Evolutionary conservation across 2,888 invertebrate genomes (phyloP).

Genomic region (Parnassius orleans): DNA sequence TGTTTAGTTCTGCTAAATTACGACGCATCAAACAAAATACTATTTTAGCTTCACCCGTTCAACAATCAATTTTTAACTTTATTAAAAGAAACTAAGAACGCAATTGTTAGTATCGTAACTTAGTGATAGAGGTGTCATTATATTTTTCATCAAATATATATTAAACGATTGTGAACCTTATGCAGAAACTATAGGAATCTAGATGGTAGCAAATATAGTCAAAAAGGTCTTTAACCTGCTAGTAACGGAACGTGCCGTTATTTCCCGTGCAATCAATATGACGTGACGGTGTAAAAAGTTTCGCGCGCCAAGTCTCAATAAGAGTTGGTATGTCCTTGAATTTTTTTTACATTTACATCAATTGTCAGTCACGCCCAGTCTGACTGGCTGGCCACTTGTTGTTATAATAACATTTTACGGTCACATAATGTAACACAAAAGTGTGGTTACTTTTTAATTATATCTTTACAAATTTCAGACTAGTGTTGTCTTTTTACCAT

Average conservation of each 20-base stretch:
- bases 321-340: slow-evolving; percentile 34
- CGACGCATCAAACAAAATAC: slow-evolving; percentile 11
- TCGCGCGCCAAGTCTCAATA: slow-evolving; percentile 31
- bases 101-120: slow-evolving; percentile 7
- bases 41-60: neutral
- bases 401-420: slow-evolving; percentile 1
- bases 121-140: slow-evolving; percentile 1
- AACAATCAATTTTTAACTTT: slow-evolving; percentile 10
- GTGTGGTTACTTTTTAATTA: slow-evolving; percentile 1
- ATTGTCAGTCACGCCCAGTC: slow-evolving; percentile 9
- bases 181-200: slow-evolving; percentile 13
- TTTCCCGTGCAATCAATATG: slow-evolving; percentile 53
- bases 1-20: slow-evolving; percentile 25
- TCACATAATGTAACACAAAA: slow-evolving; percentile 11
- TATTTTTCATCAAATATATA: neutral
- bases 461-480: too few species aligned
- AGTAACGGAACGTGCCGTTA: slow-evolving; percentile 52
- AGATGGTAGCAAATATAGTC: slow-evolving; percentile 11
- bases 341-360: slow-evolving; percentile 4
- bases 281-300: slow-evolving; percentile 35
- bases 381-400: neutral
- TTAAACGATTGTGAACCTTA: slow-evolving; percentile 18
- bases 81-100: slow-evolving; percentile 8
- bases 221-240: slow-evolving; percentile 45
- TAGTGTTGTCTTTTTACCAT: too few species aligned